Evolutionary conservation across 2,113 vertebrate genomes (phyloP), one percentile per base, ranked within the genome.

Genomic region (Poecilia latipinna): DNA sequence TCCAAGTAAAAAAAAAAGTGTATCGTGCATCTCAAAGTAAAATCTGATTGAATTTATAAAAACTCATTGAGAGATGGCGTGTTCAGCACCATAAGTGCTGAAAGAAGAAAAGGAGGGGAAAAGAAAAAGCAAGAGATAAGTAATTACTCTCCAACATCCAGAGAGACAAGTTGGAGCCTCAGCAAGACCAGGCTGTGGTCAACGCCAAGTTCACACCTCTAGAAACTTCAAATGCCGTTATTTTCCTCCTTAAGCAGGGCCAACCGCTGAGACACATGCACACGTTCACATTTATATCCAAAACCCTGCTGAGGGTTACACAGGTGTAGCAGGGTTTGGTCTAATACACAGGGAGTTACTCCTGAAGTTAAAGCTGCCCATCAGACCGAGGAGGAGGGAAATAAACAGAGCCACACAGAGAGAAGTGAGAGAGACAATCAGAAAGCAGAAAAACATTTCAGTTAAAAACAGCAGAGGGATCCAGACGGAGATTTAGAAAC

Each of bases 211-310:
- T 81, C 42, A 85, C 73, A 83, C 75, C 68, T 82, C 54, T 44
- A 42, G 64, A 82, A 91, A 87, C 83, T 86, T 84, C 76, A 86
- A 79, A 83, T 79, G 70, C 64, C 4, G 64, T 29, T 82, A 77
- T 73, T 76, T 88, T 75, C 76, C 61, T 42, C 60, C 66, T 76
- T 77, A 64, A 80, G 65, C 73, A 79, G 72, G 70, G 61, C 74
- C 63, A 68, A 70, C 65, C 64, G 60, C 60, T 54, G 68, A 77
- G 12, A 32, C 7, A 4, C 72, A 73, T 66, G 35, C 70, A 15
- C 60, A 54, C 31, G 24, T 26, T n/a, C 31, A 69, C 33, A 22
- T 33, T 44, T 65, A 74, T 24, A 74, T 65, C 73, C 15, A 44
- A 72, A 79, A 63, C 61, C 70, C 72, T 77, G 75, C 79, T 80